phyloP scores from a whole-genome alignment of 2,797 vertebrate genomes.

The Sarcophilus harrisii region DNA sequence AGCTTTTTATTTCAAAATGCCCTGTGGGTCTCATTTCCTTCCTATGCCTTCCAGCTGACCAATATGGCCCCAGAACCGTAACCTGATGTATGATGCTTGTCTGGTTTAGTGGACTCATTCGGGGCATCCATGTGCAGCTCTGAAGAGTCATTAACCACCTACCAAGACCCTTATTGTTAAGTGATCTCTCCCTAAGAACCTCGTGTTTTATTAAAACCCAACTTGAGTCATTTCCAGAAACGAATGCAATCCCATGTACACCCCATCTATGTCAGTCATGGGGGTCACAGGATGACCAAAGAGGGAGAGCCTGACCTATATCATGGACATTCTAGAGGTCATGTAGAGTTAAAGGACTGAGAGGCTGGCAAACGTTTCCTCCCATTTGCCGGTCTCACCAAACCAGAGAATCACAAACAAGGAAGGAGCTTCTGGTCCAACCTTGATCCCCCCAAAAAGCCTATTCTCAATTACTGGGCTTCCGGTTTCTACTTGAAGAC shows the following conservation, averaged over 20 bases:
- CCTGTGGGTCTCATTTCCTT: not conserved
- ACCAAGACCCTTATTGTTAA: not conserved
- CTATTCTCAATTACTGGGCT: not conserved
- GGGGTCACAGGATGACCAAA: not conserved
- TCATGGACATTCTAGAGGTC: not conserved
- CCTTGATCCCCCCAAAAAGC: not conserved
- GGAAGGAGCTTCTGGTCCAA: not conserved
- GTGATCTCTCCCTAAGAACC: not conserved
- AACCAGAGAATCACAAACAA: not conserved
- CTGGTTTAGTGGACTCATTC: not conserved
- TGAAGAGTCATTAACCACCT: not conserved
- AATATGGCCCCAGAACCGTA: not conserved
- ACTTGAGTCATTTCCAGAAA: not conserved
- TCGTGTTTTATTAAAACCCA: not conserved
- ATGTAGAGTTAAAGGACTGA: not conserved
- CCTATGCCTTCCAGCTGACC: not conserved
- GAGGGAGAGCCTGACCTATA: not conserved
- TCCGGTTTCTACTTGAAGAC: not conserved
- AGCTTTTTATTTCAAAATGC: not conserved
- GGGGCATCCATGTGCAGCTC: not conserved
- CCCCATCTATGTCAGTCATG: not conserved
- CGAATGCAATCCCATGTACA: not conserved
- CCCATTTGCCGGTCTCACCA: not conserved
- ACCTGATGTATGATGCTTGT: not conserved
- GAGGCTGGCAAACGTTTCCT: not conserved